Evolutionary conservation across 2,797 vertebrate genomes (phyloP).

Genomic region (Ibycter americanus): DNA sequence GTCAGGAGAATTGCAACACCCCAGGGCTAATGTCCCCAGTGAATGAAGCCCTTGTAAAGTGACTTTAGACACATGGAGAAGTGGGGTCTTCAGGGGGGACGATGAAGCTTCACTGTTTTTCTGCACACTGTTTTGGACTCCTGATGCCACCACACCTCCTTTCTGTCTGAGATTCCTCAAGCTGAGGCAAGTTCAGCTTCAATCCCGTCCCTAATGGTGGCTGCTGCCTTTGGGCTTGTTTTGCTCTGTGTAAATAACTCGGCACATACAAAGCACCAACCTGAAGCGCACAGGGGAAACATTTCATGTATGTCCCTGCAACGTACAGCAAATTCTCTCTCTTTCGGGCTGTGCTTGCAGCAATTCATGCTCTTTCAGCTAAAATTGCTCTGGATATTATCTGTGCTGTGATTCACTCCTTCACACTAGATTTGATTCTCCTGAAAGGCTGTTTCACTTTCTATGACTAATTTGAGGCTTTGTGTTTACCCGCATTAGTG

Average conservation of each 20-base stretch:
- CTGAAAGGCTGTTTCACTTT: not conserved
- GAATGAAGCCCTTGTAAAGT: not conserved
- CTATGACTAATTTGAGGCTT: not conserved
- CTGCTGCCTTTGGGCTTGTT: not conserved
- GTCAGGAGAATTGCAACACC: not conserved
- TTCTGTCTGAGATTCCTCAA: not conserved
- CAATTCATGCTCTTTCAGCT: not conserved
- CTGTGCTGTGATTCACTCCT: not conserved
- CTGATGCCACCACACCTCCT: not conserved
- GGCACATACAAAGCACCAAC: not conserved
- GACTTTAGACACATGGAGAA: not conserved
- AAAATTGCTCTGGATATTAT: not conserved
- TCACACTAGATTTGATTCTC: not conserved
- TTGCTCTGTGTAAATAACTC: not conserved
- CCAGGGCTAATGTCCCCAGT: not conserved
- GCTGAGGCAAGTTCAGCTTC: not conserved
- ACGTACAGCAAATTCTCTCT: rapidly evolving
- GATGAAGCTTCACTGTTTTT: rapidly evolving
- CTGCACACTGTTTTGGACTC: not conserved
- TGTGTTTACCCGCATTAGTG: rapidly evolving
- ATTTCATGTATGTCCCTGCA: not conserved
- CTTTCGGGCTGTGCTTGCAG: not conserved
- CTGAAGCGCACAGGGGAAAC: not conserved
- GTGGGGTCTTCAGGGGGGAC: not conserved
- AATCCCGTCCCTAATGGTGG: rapidly evolving